Evolutionary conservation across 2,888 invertebrate species (phyloP).

Genomic region (Drosophila melanocephala): DNA sequence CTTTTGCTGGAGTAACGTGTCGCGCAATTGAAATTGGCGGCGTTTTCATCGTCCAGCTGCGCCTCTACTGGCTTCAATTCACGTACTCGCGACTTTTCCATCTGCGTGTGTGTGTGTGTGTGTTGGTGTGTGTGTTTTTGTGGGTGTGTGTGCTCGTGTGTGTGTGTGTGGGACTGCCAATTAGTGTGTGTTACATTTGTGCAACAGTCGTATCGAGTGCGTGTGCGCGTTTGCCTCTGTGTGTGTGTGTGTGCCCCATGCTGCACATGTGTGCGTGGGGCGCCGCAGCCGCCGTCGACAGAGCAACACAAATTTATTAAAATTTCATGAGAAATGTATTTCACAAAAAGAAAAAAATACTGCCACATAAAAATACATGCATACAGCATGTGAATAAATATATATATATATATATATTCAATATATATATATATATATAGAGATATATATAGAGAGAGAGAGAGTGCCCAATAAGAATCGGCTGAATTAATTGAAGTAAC

Average conservation of each 20-base stretch:
- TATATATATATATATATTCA: background rate
- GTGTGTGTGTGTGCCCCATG: conserved; percentile 44
- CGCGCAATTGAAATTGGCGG: conserved; percentile 81
- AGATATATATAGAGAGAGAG: background rate
- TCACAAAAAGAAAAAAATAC: background rate
- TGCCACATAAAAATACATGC: conserved; percentile 1
- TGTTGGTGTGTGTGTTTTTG: conserved; percentile 8
- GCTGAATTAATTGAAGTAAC: background rate
- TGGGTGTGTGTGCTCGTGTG: conserved; percentile 4
- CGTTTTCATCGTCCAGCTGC: conserved; percentile 61
- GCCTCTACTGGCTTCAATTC: conserved; percentile 39
- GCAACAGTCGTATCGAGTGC: conserved; percentile 55
- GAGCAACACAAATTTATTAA: conserved; percentile 35
- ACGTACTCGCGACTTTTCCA: conserved; percentile 48
- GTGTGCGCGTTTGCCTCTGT: conserved; percentile 28
- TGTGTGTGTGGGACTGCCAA: conserved; percentile 55
- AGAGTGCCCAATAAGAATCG: background rate
- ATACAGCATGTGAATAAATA: background rate
- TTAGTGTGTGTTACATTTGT: conserved; percentile 65
- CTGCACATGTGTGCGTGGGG: conserved; percentile 45
- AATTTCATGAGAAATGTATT: conserved; percentile 22
- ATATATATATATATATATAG: background rate
- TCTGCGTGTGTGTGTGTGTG: conserved; percentile 9
- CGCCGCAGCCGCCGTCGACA: conserved; percentile 48
- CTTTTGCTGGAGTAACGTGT: conserved; percentile 85